Conservation (phyloP, 1,140 invertebrate genomes). For the Pollicipes pollicipes region DNA sequence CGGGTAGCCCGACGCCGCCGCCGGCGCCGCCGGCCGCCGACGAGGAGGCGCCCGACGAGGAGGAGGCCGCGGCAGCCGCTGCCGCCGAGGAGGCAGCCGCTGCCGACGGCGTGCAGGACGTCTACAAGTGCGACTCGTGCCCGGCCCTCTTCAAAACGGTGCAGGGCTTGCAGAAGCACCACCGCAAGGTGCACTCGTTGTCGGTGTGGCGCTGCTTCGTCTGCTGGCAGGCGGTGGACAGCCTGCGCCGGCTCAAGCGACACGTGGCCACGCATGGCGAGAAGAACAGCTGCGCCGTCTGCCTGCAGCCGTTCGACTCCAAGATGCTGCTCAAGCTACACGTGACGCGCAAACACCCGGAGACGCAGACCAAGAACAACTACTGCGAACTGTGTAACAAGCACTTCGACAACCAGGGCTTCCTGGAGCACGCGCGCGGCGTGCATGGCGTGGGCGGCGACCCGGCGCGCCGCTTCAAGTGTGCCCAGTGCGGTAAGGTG, state of each 20-base stretch:
- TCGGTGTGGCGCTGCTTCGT: neutral
- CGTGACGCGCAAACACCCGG: neutral
- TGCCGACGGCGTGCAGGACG: neutral
- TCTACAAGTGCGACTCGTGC: slow-evolving; percentile 1
- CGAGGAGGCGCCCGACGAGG: neutral
- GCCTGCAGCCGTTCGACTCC: neutral
- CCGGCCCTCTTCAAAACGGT: neutral
- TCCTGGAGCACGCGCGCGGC: neutral
- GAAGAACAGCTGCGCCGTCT: neutral
- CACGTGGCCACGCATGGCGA: neutral
- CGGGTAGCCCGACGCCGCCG: neutral
- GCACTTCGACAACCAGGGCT: neutral
- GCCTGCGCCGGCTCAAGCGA: neutral
- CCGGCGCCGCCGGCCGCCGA: neutral
- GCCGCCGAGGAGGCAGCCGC: neutral
- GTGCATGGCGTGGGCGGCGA: neutral
- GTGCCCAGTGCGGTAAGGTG: neutral
- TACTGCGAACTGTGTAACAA: neutral
- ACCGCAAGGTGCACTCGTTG: neutral
- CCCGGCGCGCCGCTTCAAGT: neutral
- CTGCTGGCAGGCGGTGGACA: slow-evolving; percentile 1
- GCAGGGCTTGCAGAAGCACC: neutral
- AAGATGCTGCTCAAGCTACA: neutral
- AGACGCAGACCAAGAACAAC: slow-evolving; percentile 2
- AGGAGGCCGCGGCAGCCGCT: no score